These are phyloP conservation scores for Acronicta aceris DNA, from an alignment of 2,888 invertebrate genomes.

Conservation along the genomic window DNA sequence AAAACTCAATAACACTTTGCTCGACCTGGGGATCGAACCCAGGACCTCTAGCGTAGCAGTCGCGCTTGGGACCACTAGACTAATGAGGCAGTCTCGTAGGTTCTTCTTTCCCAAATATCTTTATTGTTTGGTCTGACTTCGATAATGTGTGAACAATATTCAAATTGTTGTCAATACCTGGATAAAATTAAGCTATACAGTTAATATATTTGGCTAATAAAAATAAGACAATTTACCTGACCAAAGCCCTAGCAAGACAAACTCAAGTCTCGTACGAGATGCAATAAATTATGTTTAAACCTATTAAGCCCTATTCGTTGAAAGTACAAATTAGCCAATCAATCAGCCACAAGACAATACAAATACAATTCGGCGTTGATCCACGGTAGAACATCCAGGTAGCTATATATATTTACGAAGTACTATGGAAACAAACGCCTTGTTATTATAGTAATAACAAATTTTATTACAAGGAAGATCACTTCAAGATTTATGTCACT, in stretches of 20 bases:
- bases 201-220: too few species aligned
- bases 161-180: too few species aligned
- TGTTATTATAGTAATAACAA: constrained; percentile 4
- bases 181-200: too few species aligned
- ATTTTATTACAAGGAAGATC: constrained; percentile 9
- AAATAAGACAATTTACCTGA: not conserved
- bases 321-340: not conserved
- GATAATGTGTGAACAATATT: too few species aligned
- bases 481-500: constrained; percentile 5
- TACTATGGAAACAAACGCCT: constrained; percentile 2
- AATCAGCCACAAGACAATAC: constrained; percentile 7
- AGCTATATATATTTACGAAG: not conserved
- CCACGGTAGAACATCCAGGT: not conserved
- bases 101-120: too few species aligned
- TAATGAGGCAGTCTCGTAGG: too few species aligned
- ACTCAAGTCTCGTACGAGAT: not conserved
- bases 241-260: not conserved
- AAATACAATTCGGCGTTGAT: not conserved
- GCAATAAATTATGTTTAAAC: constrained; percentile 2
- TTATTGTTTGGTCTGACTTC: too few species aligned
- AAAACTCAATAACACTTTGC: too few species aligned
- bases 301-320: constrained; percentile 4
- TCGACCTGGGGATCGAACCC: too few species aligned
- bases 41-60: too few species aligned
- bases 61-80: too few species aligned